A percentile compares a stretch with the other conserved stretches of the same genome.
Evolutionary conservation across 1,140 invertebrate genomes (phyloP).

Genomic region (Diorhabda sublineata): DNA sequence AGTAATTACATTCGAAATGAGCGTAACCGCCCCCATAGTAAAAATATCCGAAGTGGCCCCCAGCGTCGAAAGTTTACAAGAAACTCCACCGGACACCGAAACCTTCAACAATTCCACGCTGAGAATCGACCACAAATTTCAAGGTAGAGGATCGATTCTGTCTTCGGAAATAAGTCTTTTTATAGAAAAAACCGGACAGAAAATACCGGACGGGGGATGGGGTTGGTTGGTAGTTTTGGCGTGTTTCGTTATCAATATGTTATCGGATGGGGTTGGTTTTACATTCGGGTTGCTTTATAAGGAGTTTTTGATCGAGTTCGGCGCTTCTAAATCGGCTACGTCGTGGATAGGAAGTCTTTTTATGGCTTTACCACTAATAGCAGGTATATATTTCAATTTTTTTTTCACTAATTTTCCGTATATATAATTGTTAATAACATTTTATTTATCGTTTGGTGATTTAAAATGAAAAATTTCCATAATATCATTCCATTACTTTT

Average conservation of each 20-base stretch:
- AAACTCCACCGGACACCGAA: not conserved
- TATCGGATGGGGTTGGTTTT: constrained; percentile 90
- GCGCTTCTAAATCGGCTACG: constrained; percentile 74
- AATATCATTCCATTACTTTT: too few relatives aligned
- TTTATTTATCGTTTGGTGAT: too few relatives aligned
- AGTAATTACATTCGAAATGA: too few relatives aligned
- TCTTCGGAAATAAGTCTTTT: constrained; percentile 25
- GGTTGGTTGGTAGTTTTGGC: constrained; percentile 87
- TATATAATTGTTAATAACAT: too few relatives aligned
- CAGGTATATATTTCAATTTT: constrained; percentile 51
- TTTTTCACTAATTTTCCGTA: too few relatives aligned
- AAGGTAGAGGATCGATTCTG: constrained; percentile 26
- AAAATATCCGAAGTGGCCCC: constrained; percentile 10
- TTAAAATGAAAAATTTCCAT: too few relatives aligned
- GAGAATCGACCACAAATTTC: constrained; percentile 6
- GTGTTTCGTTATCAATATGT: constrained; percentile 80
- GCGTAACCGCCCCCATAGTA: not conserved
- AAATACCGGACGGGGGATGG: constrained; percentile 68
- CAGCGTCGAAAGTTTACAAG: not conserved
- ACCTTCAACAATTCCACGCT: not conserved
- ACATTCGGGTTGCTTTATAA: constrained; percentile 88
- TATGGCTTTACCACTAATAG: constrained; percentile 80
- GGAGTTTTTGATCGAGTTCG: constrained; percentile 80
- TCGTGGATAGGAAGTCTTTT: constrained; percentile 86
- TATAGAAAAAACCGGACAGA: constrained; percentile 16